Base-by-base conservation (phyloP, 2,888 invertebrate species). In the Synergus gifuensis region DNA sequence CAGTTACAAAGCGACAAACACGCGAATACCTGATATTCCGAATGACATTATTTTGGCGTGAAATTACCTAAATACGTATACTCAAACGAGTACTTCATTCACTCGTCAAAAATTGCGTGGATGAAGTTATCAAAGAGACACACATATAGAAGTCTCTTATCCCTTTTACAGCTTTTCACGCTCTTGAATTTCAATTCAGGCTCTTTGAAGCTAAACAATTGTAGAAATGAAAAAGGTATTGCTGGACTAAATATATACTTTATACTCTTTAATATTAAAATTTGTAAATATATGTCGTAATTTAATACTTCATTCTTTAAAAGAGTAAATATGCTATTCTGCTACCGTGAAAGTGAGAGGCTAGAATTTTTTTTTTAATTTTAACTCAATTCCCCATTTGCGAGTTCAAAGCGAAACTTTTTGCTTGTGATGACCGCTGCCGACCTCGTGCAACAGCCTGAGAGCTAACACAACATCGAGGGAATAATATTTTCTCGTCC, bases 401-500 rank as follows among this genome's bases (percentile, higher is more conserved):
- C n/a, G n/a, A 16, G 7, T 49, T n/a, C 28, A 73, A 54, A 73
- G 49, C 36, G 28, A 69, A 69, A 69, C 46, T 69, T 69, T 69
- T 69, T 49, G 22, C 14, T 28, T 16, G 49, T 8, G 46, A 46
- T 49, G 69, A 69, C 69, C 69, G 18, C 16, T 14, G 44, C 69
- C 46, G 69, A 69, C 69, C 69, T 69, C 46, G 69, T 54, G 69
- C 77, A 77, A 73, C 69, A 69, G 64, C 77, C 63, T 49, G 28
- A 60, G 40, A 60, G 40, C 64, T 80, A 81, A 85, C 83, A 82
- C 83, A 83, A 82, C 79, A 79, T 67, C 77, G 44, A 60, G 69
- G 78, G 85, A 85, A 83, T 86, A 85, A 87, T 86, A 86, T 86
- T 85, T 86, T 85, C 82, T 83, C 81, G 84, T 84, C 83, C 88